A percentile compares a stretch with the other conserved stretches of the same genome.
These are phyloP conservation scores for Nomada lathburiana DNA, from an alignment of 2,888 invertebrate genomes.

Conservation along the genomic window DNA sequence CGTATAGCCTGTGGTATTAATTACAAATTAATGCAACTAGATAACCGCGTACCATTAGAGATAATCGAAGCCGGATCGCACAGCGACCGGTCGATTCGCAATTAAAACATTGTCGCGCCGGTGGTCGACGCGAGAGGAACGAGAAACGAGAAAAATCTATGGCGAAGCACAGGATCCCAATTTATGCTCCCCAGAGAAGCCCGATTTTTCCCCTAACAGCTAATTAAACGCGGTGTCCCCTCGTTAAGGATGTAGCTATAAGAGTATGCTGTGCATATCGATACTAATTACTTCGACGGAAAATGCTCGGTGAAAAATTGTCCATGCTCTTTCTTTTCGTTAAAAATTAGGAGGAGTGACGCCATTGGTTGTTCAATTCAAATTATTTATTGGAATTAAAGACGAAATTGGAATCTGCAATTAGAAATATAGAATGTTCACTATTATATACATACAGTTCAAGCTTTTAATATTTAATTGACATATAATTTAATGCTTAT, in stretches of 20 bases:
- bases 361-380: no score
- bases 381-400: no score
- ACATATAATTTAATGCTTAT: no score
- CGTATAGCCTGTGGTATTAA: slow-evolving; percentile 70
- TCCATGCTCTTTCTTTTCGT: background rate
- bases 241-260: slow-evolving; percentile 23
- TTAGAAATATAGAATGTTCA: no score
- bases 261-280: slow-evolving; percentile 2
- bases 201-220: background rate
- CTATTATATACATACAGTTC: no score
- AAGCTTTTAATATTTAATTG: no score
- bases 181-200: slow-evolving; percentile 15
- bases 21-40: slow-evolving; percentile 78
- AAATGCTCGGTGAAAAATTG: slow-evolving; percentile 23
- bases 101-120: slow-evolving; percentile 54
- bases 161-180: slow-evolving; percentile 21
- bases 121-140: slow-evolving; percentile 26
- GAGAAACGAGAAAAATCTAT: slow-evolving; percentile 18
- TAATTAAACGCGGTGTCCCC: slow-evolving; percentile 33
- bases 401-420: no score
- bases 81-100: slow-evolving; percentile 33
- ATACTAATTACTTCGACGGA: slow-evolving; percentile 32
- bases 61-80: slow-evolving; percentile 66
- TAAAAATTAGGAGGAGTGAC: background rate
- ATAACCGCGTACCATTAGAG: slow-evolving; percentile 76